phyloP scores from a whole-genome alignment of 2,113 vertebrate genomes.

The Morone chrysops region DNA sequence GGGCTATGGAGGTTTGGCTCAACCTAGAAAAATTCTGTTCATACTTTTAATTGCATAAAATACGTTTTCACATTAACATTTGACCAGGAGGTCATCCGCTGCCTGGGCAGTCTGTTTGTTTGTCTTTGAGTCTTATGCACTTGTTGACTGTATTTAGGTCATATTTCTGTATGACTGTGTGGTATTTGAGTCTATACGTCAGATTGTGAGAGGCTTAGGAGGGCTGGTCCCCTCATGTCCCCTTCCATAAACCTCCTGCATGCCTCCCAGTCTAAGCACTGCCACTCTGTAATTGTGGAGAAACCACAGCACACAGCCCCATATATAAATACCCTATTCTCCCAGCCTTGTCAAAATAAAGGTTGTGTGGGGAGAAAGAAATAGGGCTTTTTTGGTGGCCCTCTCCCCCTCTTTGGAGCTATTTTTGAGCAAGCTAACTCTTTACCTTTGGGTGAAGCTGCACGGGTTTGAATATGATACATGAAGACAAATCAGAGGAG shows the following conservation, averaged over 20 bases:
- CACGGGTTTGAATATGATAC: constrained; percentile 49
- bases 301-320: constrained; percentile 86
- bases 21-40: constrained; percentile 31
- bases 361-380: constrained; percentile 78
- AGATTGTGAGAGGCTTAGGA: constrained; percentile 64
- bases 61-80: background rate
- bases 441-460: constrained; percentile 71
- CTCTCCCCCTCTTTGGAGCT: constrained; percentile 72
- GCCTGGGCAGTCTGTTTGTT: constrained; percentile 6
- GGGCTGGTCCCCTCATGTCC: constrained; percentile 78
- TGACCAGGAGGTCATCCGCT: background rate
- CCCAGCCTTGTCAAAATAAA: constrained; percentile 86
- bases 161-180: constrained; percentile 18
- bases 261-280: constrained; percentile 83
- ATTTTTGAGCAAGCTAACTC: constrained; percentile 70
- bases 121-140: background rate
- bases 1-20: constrained; percentile 61
- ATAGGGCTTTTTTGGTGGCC: constrained; percentile 69
- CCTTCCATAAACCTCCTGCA: constrained; percentile 80
- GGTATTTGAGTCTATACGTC: constrained; percentile 53
- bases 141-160: background rate
- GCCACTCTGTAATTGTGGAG: constrained; percentile 87
- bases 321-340: constrained; percentile 87
- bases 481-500: constrained; percentile 48
- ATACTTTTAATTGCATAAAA: constrained; percentile 28